Percentiles rank a stretch among this genome's conserved stretches.
These are phyloP conservation scores for Drosophila asahinai DNA, from an alignment of 1,140 invertebrate genomes.

Conservation along the genomic window DNA sequence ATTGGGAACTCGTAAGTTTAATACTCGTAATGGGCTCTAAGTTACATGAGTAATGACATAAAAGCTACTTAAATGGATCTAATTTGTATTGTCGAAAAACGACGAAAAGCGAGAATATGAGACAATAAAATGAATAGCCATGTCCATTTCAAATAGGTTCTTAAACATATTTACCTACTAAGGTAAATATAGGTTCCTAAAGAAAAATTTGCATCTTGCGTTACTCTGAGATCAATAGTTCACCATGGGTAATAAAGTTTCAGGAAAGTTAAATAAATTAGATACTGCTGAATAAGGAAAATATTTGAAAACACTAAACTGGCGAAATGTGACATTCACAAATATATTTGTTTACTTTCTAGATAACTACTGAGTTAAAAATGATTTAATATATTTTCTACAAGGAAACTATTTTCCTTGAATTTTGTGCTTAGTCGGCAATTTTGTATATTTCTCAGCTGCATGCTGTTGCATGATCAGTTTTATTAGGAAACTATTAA, in stretches of 20 bases:
- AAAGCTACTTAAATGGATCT: no score
- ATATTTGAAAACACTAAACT: background rate
- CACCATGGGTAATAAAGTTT: background rate
- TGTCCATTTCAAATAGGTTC: background rate
- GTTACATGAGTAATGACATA: background rate
- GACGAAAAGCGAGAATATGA: background rate
- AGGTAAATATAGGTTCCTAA: no score
- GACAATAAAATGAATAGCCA: background rate
- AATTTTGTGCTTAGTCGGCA: no score
- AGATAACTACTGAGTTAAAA: background rate
- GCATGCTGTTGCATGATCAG: no score
- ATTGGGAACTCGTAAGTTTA: background rate
- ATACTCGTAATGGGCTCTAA: background rate
- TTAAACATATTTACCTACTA: background rate
- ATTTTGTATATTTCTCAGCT: background rate
- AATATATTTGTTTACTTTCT: background rate
- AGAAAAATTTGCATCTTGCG: no score
- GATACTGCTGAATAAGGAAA: background rate
- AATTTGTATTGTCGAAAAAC: no score
- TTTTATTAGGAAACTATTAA: background rate
- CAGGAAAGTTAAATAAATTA: conserved; percentile 1
- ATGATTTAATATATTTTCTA: background rate
- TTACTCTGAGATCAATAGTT: conserved; percentile 6
- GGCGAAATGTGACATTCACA: background rate
- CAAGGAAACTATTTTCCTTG: background rate